Evolutionary conservation across 2,797 vertebrate species (phyloP).

Genomic region (Brachymystax lenok): DNA sequence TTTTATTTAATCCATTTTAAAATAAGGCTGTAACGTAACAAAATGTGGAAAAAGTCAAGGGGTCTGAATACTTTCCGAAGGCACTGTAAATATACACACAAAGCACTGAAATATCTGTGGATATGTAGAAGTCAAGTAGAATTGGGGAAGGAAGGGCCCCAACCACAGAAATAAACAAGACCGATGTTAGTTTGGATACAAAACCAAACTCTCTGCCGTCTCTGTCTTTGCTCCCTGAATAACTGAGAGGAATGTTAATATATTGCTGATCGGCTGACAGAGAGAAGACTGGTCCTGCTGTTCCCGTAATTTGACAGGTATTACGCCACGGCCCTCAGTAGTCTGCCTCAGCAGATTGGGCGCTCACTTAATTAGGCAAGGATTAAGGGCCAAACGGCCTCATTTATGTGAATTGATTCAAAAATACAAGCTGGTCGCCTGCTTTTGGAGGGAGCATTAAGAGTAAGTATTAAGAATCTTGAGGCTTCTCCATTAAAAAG

Average conservation of each 20-base stretch:
- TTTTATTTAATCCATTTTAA: too few relatives aligned
- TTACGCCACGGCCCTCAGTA: constrained; percentile 51
- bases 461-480: constrained; percentile 59
- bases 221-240: constrained; percentile 36
- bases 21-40: too few relatives aligned
- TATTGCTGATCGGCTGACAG: constrained; percentile 64
- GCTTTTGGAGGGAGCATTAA: constrained; percentile 54
- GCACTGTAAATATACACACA: not conserved
- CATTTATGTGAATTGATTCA: constrained; percentile 69
- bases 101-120: constrained; percentile 11
- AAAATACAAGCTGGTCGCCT: constrained; percentile 54
- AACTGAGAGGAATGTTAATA: constrained; percentile 62
- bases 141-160: constrained; percentile 36
- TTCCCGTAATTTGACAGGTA: constrained; percentile 68
- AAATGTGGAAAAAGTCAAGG: too few relatives aligned
- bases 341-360: constrained; percentile 58
- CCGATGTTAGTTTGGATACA: constrained; percentile 8
- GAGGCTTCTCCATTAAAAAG: constrained; percentile 49
- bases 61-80: too few relatives aligned
- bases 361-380: constrained; percentile 65
- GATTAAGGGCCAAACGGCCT: constrained; percentile 71
- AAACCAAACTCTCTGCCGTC: not conserved
- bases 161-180: constrained; percentile 29
- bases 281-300: constrained; percentile 60
- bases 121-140: constrained; percentile 22